Percentiles rank a stretch among this genome's conserved stretches.
Evolutionary conservation across 2,888 invertebrate species (phyloP).

Genomic region (Sepioteuthis lessoniana): DNA sequence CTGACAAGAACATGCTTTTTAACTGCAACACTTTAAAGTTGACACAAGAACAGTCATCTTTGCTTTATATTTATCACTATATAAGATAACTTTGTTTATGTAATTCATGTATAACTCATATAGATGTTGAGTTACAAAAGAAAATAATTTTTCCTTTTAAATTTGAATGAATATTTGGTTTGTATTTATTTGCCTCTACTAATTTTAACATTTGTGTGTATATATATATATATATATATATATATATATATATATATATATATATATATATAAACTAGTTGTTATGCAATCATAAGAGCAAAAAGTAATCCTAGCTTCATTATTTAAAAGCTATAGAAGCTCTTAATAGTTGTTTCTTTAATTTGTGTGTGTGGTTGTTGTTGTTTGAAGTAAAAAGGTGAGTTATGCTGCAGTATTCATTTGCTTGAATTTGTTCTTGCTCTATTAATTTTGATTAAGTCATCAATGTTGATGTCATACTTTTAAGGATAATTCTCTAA

Average conservation of each 20-base stretch:
- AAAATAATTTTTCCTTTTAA: background rate
- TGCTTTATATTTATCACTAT: too few relatives aligned
- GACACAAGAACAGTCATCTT: too few relatives aligned
- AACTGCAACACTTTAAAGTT: too few relatives aligned
- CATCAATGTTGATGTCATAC: conserved; percentile 7
- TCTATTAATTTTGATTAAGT: conserved; percentile 33
- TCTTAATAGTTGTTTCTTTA: background rate
- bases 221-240: too few relatives aligned
- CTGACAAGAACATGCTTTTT: too few relatives aligned
- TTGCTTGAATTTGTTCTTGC: background rate
- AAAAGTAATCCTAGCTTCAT: background rate
- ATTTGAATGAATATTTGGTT: background rate
- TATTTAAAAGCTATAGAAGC: background rate
- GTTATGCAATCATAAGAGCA: background rate
- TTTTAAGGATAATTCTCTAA: conserved; percentile 14
- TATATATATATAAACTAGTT: too few relatives aligned
- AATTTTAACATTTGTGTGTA: background rate
- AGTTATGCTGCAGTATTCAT: background rate
- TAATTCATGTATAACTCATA: background rate
- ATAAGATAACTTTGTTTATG: too few relatives aligned
- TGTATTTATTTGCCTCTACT: background rate
- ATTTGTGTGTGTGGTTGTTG: background rate
- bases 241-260: too few relatives aligned
- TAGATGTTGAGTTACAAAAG: background rate
- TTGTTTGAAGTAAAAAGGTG: background rate